Conservation (phyloP, 2,888 invertebrate species). For the Steinernema hermaphroditum region DNA sequence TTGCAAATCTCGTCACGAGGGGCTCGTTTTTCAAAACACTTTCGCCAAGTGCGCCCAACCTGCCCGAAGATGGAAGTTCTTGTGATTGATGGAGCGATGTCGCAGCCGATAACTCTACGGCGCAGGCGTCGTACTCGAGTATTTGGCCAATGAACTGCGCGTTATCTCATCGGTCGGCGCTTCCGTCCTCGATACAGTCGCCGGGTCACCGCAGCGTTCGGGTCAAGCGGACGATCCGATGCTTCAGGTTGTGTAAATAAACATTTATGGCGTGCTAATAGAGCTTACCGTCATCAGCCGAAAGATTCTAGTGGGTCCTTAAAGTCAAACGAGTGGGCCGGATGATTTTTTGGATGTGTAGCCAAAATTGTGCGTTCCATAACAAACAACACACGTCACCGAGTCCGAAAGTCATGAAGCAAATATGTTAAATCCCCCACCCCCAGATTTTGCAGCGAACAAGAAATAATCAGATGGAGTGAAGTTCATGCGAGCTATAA, state of each 20-base stretch:
- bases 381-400: too few relatives aligned
- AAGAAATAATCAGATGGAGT: too few relatives aligned
- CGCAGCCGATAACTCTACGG: not conserved
- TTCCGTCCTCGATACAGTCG: not conserved
- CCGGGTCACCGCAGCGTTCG: constrained; percentile 17
- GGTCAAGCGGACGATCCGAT: constrained; percentile 18
- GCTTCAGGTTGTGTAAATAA: constrained; percentile 17
- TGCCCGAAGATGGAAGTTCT: not conserved
- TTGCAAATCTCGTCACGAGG: not conserved
- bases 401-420: too few relatives aligned
- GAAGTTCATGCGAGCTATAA: too few relatives aligned
- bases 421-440: too few relatives aligned
- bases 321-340: too few relatives aligned
- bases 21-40: not conserved
- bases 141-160: constrained; percentile 24
- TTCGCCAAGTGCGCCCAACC: not conserved
- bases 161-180: not conserved
- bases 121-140: not conserved
- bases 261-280: not conserved
- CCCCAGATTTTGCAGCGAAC: too few relatives aligned
- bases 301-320: too few relatives aligned
- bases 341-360: too few relatives aligned
- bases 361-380: too few relatives aligned
- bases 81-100: constrained; percentile 24
- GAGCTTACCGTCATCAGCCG: not conserved